Percentiles rank a stretch among this genome's conserved stretches.
phyloP scores from a whole-genome alignment of 2,797 vertebrate species.

The Tauraco hartlaubi region DNA sequence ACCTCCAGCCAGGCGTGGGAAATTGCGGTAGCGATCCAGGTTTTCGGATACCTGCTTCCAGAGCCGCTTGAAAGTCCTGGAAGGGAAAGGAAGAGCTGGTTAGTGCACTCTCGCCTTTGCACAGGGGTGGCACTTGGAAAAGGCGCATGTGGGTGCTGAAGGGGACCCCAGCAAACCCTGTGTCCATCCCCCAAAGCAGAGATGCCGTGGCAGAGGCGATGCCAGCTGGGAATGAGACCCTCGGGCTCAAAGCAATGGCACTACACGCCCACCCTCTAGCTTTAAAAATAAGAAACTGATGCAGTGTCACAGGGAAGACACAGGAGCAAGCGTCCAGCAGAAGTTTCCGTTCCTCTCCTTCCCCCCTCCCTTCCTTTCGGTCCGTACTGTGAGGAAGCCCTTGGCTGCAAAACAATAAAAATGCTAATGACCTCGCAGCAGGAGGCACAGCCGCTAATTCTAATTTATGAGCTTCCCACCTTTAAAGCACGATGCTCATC shows the following conservation, averaged over 20 bases:
- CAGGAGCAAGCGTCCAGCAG: background rate
- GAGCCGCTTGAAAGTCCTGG: slow-evolving; percentile 93
- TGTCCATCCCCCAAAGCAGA: background rate
- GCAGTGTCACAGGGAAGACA: background rate
- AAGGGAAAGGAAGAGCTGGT: background rate
- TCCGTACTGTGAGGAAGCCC: slow-evolving; percentile 67
- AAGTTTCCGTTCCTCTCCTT: background rate
- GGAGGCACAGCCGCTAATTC: slow-evolving; percentile 10
- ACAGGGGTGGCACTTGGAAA: background rate
- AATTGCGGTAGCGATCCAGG: slow-evolving; percentile 90
- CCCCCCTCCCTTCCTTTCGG: background rate
- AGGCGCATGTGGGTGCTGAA: background rate
- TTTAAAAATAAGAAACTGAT: background rate
- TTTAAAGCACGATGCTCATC: background rate
- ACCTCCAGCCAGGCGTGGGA: slow-evolving; percentile 95
- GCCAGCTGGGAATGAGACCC: background rate
- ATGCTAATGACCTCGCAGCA: slow-evolving; percentile 68
- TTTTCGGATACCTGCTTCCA: slow-evolving; percentile 96
- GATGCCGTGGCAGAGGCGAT: background rate
- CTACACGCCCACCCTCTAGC: accelerated
- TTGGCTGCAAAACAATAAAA: slow-evolving; percentile 77
- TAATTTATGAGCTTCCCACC: slow-evolving; percentile 66
- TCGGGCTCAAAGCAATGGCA: background rate
- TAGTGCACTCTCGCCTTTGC: background rate
- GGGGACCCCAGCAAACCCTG: background rate